These are phyloP conservation scores for Goniozus legneri DNA, from an alignment of 1,140 invertebrate species.

Conservation along the genomic window DNA sequence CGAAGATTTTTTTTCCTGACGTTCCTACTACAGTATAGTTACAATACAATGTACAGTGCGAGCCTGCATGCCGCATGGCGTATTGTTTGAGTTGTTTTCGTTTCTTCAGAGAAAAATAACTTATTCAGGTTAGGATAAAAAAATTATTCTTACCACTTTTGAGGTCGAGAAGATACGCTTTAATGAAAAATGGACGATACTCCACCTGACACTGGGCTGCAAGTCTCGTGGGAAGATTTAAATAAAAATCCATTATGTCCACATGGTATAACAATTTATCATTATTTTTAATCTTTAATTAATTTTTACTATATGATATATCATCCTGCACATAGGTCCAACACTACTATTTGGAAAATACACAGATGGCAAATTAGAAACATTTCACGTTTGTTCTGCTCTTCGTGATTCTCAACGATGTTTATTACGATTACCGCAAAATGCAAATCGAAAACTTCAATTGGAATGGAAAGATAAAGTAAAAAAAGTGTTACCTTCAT, in stretches of 20 bases:
- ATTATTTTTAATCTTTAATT: background rate
- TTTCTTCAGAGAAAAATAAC: too few species aligned
- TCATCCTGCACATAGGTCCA: slow-evolving; percentile 55
- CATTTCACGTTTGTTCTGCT: slow-evolving; percentile 76
- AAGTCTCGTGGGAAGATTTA: slow-evolving; percentile 40
- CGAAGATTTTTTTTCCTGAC: too few species aligned
- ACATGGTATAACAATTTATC: slow-evolving; percentile 47
- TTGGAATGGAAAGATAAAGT: slow-evolving; percentile 53
- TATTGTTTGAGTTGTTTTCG: too few species aligned
- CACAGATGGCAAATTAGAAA: slow-evolving; percentile 45
- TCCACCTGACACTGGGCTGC: slow-evolving; percentile 20
- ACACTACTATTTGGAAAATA: slow-evolving; percentile 65
- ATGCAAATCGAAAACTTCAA: slow-evolving; percentile 49
- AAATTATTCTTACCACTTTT: too few species aligned
- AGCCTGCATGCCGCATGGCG: too few species aligned
- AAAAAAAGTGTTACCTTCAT: slow-evolving; percentile 49
- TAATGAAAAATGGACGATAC: background rate
- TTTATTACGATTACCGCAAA: slow-evolving; percentile 61
- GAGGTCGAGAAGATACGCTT: too few species aligned
- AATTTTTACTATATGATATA: slow-evolving; percentile 3
- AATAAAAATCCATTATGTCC: slow-evolving; percentile 39
- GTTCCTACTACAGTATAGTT: too few species aligned
- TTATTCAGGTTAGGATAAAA: too few species aligned
- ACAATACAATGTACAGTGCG: too few species aligned
- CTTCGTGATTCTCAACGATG: slow-evolving; percentile 71